Evolutionary conservation across 1,140 invertebrate genomes (phyloP).

Genomic region (Arion vulgaris): DNA sequence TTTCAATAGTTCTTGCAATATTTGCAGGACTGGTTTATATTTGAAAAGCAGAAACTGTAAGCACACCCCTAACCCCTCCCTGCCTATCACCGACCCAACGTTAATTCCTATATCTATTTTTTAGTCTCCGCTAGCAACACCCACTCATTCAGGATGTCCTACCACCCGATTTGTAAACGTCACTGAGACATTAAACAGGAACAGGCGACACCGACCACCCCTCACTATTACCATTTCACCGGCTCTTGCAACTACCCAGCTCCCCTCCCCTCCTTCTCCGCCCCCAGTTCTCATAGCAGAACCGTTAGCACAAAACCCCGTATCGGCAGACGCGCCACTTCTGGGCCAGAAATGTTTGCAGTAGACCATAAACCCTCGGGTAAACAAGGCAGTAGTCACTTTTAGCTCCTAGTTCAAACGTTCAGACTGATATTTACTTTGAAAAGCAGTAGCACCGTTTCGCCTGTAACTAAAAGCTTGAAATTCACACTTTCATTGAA

Average conservation of each 20-base stretch:
- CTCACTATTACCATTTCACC: not conserved
- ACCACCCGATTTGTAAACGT: too few relatives aligned
- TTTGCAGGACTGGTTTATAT: too few relatives aligned
- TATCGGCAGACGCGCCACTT: not conserved
- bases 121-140: too few relatives aligned
- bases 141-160: too few relatives aligned
- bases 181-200: not conserved
- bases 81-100: too few relatives aligned
- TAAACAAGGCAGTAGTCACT: not conserved
- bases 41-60: too few relatives aligned
- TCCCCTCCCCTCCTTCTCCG: too few relatives aligned
- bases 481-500: not conserved
- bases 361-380: not conserved
- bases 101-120: too few relatives aligned
- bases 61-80: too few relatives aligned
- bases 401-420: not conserved
- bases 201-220: not conserved
- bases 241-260: not conserved
- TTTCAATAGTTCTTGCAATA: too few relatives aligned
- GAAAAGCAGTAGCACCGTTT: not conserved
- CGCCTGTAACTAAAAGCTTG: not conserved
- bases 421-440: not conserved
- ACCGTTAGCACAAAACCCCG: not conserved
- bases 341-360: not conserved
- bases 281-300: not conserved